Evolutionary conservation across 2,113 vertebrate species (phyloP), one percentile per base, ranked within the genome.

Genomic region (Elephas maximus): DNA sequence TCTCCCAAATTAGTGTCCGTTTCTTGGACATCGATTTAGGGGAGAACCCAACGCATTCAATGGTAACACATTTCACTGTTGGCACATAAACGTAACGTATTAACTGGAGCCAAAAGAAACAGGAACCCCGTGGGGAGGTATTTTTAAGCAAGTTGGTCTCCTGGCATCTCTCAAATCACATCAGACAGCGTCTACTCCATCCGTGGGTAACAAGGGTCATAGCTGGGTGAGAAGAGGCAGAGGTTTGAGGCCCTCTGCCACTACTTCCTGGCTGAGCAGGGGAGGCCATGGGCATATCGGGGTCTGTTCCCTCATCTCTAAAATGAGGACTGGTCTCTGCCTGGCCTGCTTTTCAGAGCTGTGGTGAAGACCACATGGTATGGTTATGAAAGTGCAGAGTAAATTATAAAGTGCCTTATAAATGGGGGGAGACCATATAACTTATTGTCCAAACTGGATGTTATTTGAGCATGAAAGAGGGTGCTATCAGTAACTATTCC

Each of bases 211-310:
- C 45, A 30, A 10, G 26, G 60, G 33, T 77, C 8, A 14, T 15
- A 28, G 3, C 10, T 9, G 28, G 24, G 41, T 28, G 73, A 21
- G 45, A 81, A 69, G 83, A 41, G 44, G 53, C 6, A 69, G 17
- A 41, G 63, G 20, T 18, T 2, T 2, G 15, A 69, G 62, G 37
- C 2, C 3, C n/a, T 73, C 60, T 12, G 71, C 30, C 24, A 5
- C 41, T 33, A 1, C 33, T 10, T 48, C 17, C 63, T 2, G 33
- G 10, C 28, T 2, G 21, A 65, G 69, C 48, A 28, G 20, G 28
- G 28, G 44, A 33, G 20, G 45, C 74, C 0, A 0, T 0, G 45
- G 9, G 1, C 51, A 0, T 3, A 21, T 21, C 21, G 4, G 76
- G 79, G 26, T 62, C n/a, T 24, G 45, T 48, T 8, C 48, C 51